Base-by-base conservation (phyloP, 2,888 invertebrate genomes). In the Pheosia gnoma region DNA sequence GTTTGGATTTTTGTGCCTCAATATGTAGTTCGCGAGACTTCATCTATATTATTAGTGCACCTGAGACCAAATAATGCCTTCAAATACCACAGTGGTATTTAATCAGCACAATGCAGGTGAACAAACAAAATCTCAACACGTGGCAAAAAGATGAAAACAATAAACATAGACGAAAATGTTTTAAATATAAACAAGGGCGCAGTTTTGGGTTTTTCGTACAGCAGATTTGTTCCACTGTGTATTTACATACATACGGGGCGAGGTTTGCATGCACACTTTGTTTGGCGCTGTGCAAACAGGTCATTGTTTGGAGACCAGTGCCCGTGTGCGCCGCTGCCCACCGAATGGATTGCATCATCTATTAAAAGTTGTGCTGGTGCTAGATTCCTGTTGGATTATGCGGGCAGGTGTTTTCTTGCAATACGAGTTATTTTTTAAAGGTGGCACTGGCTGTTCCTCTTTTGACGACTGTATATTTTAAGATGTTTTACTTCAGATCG, bases 161-260 rank as follows among this genome's bases (percentile, higher is more conserved):
- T 81, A 76, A 80, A 79, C 80, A 78, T 70, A 78, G 75, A 84
- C 82, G 84, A 82, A 79, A 83, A 82, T 77, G 80, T 83, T 81
- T 78, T 78, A 85, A 84, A 86, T 86, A 85, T 83, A 86, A 86
- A 88, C 84, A 85, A 76, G 80, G 79, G 82, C 79, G 75, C 83
- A 78, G 80, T 85, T 86, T 83, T 78, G 79, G 81, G 79, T 80
- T 73, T 86, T 86, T 85, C 73, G 79, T 80, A 77, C 77, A 83
- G 82, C 80, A 83, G 83, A 83, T 82, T 87, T 85, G 86, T 85
- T 88, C 84, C 82, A 82, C 80, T 80, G 84, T 80, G 79, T 90
- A 86, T 91, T 89, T 90, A 88, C 89, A 87, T 87, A 87, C 86
- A 88, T 86, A 86, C 83, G 78, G 80, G 76, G 77, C 75, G 83